A percentile compares a stretch with the other conserved stretches of the same genome.
These are phyloP conservation scores for Papilio gigon DNA, from an alignment of 2,888 invertebrate species.

Conservation along the genomic window DNA sequence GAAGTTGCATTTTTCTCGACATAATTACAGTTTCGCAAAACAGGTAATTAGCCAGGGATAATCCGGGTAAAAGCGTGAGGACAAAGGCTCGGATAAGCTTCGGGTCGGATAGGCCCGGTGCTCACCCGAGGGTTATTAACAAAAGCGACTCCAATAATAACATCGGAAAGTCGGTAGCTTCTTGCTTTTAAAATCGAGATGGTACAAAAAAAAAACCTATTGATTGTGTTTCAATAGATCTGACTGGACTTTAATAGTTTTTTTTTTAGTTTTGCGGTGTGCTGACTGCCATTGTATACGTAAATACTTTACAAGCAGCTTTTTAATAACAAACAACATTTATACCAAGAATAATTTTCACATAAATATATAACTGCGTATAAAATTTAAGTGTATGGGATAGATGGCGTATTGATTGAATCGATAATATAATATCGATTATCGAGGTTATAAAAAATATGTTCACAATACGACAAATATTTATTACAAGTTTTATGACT, in stretches of 20 bases:
- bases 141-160: slow-evolving; percentile 72
- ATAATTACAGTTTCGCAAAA: slow-evolving; percentile 74
- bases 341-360: slow-evolving; percentile 28
- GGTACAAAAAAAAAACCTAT: slow-evolving; percentile 57
- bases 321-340: slow-evolving; percentile 51
- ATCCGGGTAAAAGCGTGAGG: slow-evolving; percentile 67
- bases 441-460: too few relatives aligned
- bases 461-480: too few relatives aligned
- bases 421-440: too few relatives aligned
- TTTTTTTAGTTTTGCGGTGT: slow-evolving; percentile 37
- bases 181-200: slow-evolving; percentile 71
- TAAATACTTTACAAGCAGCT: slow-evolving; percentile 56
- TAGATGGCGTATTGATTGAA: too few relatives aligned
- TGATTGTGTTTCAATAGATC: slow-evolving; percentile 45
- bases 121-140: slow-evolving; percentile 64
- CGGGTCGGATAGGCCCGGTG: slow-evolving; percentile 65
- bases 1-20: slow-evolving; percentile 60
- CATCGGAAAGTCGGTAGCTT: slow-evolving; percentile 81
- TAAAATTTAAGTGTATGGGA: too few relatives aligned
- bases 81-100: slow-evolving; percentile 67
- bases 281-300: slow-evolving; percentile 44
- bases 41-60: slow-evolving; percentile 77
- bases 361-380: not conserved
- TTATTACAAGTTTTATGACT: too few relatives aligned
- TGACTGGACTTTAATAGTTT: slow-evolving; percentile 43